Evolutionary conservation across 2,113 vertebrate genomes (phyloP).

Genomic region (Lamprotornis superbus): DNA sequence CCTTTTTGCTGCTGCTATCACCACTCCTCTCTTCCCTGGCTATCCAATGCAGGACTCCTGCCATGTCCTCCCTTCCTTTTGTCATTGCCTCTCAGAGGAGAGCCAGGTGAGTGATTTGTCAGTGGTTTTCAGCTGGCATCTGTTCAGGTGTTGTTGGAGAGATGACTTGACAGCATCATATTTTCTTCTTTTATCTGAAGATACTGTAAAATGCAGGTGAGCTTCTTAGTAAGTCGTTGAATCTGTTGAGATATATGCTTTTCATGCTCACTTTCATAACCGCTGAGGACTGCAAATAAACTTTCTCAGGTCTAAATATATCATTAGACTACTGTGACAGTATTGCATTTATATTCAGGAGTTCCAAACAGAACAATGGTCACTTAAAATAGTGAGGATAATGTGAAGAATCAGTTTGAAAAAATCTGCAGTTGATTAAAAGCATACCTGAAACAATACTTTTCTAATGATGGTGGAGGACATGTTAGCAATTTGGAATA

Average conservation of each 20-base stretch:
- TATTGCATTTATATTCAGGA: neutral
- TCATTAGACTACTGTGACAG: neutral
- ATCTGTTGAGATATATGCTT: neutral
- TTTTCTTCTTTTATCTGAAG: neutral
- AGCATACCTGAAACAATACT: neutral
- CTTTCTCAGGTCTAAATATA: neutral
- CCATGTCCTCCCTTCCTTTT: neutral
- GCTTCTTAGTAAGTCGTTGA: neutral
- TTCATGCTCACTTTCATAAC: neutral
- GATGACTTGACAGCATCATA: accelerated
- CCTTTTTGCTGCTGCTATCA: neutral
- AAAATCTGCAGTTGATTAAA: neutral
- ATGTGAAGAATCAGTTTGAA: neutral
- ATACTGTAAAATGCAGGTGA: neutral
- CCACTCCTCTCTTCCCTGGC: neutral
- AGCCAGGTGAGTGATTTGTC: neutral
- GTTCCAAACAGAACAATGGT: neutral
- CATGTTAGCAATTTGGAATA: neutral
- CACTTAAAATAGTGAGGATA: neutral
- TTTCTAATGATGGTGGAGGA: neutral
- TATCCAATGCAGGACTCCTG: neutral
- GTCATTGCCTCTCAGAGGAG: neutral
- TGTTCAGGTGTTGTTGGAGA: neutral
- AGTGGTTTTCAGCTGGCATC: neutral
- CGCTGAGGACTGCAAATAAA: neutral